Conservation (phyloP, 2,797 vertebrate species). For the Brachymystax lenok region DNA sequence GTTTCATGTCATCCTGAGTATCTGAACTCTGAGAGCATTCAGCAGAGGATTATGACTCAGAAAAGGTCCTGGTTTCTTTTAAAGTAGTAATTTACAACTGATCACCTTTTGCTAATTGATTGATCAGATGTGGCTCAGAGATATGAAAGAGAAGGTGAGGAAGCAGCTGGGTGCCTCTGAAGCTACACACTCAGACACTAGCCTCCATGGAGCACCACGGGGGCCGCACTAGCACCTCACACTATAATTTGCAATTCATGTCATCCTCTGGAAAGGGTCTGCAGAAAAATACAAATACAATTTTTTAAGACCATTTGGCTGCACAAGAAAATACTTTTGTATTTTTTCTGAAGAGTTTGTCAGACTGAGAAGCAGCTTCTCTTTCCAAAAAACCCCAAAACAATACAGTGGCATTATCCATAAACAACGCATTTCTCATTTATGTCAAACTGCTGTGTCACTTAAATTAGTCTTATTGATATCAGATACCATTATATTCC, state of each 20-base stretch:
- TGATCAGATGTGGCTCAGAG: conserved; percentile 25
- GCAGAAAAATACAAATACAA: conserved; percentile 24
- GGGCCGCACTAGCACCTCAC: conserved; percentile 12
- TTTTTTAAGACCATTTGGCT: conserved; percentile 22
- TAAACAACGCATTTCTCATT: not conserved
- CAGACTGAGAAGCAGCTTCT: not conserved
- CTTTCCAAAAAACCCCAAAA: not conserved
- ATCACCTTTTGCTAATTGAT: conserved; percentile 21
- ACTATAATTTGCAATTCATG: conserved; percentile 43
- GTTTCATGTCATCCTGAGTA: not conserved
- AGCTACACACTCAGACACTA: conserved; percentile 14
- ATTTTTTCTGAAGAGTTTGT: conserved; percentile 11
- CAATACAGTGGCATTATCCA: not conserved
- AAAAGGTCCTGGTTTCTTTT: conserved; percentile 18
- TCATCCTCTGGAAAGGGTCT: conserved; percentile 10
- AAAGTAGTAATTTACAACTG: conserved; percentile 34
- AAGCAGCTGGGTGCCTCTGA: conserved; percentile 25
- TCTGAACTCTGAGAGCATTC: conserved; percentile 5
- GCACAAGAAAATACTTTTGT: conserved; percentile 7
- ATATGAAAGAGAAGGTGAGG: conserved; percentile 11
- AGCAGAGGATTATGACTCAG: conserved; percentile 19
- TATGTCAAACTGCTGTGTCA: not conserved
- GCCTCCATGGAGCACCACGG: conserved; percentile 14
- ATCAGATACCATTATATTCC: not conserved
- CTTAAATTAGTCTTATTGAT: not conserved